phyloP scores from a whole-genome alignment of 1,140 invertebrate genomes.

The Drosophila kepulauana region DNA sequence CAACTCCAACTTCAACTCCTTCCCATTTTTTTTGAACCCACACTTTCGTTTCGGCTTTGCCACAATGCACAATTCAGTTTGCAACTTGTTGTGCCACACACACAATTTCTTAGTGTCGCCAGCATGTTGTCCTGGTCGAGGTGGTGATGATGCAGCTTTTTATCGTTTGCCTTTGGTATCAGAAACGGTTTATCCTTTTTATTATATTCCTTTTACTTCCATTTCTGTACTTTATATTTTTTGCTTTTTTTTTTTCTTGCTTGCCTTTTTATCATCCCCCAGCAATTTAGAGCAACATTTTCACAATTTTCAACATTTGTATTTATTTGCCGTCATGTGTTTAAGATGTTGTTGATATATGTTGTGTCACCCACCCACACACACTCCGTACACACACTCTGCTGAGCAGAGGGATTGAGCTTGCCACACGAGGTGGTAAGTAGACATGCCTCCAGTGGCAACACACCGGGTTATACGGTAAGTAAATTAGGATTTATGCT shows the following conservation, averaged over 20 bases:
- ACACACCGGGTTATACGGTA: slow-evolving; percentile 65
- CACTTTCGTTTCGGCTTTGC: not conserved
- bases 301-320: slow-evolving; percentile 78
- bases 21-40: not conserved
- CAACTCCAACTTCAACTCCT: not conserved
- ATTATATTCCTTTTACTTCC: slow-evolving; percentile 12
- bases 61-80: slow-evolving; percentile 33
- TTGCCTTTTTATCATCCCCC: slow-evolving; percentile 44
- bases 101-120: slow-evolving; percentile 25
- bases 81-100: slow-evolving; percentile 37
- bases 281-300: slow-evolving; percentile 70
- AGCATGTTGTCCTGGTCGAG: slow-evolving; percentile 1
- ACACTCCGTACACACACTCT: slow-evolving; percentile 13
- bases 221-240: not conserved
- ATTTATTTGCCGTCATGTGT: slow-evolving; percentile 83
- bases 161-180: slow-evolving; percentile 42
- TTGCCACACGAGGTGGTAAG: slow-evolving; percentile 31
- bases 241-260: slow-evolving; percentile 6
- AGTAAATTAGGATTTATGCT: slow-evolving; percentile 85
- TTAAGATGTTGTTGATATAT: slow-evolving; percentile 83
- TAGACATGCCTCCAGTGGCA: slow-evolving; percentile 50
- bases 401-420: not conserved
- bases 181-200: slow-evolving; percentile 40
- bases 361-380: slow-evolving; percentile 64
- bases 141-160: slow-evolving; percentile 28